A percentile compares a stretch with the other conserved stretches of the same genome.
Conservation (phyloP, 1,140 invertebrate genomes). For the Drosophila malerkotliana region DNA sequence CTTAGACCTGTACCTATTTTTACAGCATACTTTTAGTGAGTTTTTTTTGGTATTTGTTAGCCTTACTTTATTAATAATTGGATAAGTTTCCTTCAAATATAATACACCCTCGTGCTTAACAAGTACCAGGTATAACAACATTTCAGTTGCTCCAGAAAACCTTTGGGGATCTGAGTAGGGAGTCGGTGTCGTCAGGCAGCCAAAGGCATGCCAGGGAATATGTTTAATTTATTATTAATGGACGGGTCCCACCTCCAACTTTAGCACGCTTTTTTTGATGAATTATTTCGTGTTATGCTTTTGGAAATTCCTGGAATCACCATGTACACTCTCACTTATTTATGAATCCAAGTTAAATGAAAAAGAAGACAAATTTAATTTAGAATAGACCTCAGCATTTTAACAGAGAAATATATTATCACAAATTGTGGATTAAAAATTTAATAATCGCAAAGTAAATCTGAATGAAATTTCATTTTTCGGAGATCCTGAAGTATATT, state of each 20-base stretch:
- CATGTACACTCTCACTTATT: neutral
- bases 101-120: neutral
- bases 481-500: slow-evolving; percentile 1
- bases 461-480: neutral
- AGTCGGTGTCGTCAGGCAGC: slow-evolving; percentile 12
- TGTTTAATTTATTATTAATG: slow-evolving; percentile 76
- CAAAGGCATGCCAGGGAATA: slow-evolving; percentile 50
- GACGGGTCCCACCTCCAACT: slow-evolving; percentile 11
- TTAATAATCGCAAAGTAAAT: neutral
- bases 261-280: slow-evolving; percentile 39
- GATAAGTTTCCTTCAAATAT: neutral
- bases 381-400: neutral
- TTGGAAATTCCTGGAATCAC: slow-evolving; percentile 27
- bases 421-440: neutral
- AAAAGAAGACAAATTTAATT: neutral
- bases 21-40: no score
- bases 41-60: no score
- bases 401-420: neutral
- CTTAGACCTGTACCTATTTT: no score
- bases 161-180: neutral
- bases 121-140: neutral
- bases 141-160: neutral
- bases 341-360: neutral
- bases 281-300: slow-evolving; percentile 47
- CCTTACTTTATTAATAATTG: no score